Evolutionary conservation across 2,888 invertebrate species (phyloP), one percentile per base, ranked within the genome.

Genomic region (Eristalinus aeneus): DNA sequence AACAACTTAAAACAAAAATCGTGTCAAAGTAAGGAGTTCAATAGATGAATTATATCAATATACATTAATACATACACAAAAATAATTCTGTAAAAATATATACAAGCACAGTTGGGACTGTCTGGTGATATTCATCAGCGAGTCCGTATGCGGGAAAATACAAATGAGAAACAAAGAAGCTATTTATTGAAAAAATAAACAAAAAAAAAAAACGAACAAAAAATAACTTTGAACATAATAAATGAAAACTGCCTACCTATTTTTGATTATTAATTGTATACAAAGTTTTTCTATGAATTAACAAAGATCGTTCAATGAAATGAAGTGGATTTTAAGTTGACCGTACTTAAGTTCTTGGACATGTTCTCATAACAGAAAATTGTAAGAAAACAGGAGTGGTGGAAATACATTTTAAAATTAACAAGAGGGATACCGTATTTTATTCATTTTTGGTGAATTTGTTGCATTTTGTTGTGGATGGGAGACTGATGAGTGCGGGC

Each of bases 101-200:
- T 71, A 80, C 67, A 81, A 73, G 71, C 68, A 73, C 64, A 60
- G 81, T 34, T 68, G 73, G 36, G 61, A 61, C 69, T 65, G 67
- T 85, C 87, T 88, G 88, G 88, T 88, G 88, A 88, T 88, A 88
- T 88, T 88, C 88, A 88, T 85, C 88, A 88, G 79, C 23, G 63
- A 84, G 88, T 77, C 54, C 23, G n/a, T 74, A 64, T 82, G 64
- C 63, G 67, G 34, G 68, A 65, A 78, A 69, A 76, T 65, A 76
- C 75, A 77, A 86, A 82, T 73, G 81, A 83, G 74, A 79, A 79
- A 72, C 67, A 73, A 64, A 53, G 58, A 63, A 84, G 65, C 77
- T 85, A 85, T 80, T 84, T 85, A 85, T 85, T 85, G 80, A 76
- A 53, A 75, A 67, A 53, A 67, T 27, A 84, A 75, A 56, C 58